Conservation (phyloP, 2,888 invertebrate species). For the Drosophila sordidula region DNA sequence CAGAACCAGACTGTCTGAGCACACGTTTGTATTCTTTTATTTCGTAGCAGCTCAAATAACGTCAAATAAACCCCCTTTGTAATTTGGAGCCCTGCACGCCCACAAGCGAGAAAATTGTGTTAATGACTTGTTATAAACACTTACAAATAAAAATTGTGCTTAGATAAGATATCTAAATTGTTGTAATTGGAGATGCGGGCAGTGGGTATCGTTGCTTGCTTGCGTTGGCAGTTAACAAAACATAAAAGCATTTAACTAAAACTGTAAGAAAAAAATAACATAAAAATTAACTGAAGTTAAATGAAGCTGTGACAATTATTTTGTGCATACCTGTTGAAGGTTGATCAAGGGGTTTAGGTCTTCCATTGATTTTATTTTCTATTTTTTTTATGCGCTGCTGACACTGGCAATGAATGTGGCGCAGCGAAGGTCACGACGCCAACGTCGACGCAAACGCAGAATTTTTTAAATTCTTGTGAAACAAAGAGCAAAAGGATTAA, state of each 20-base stretch:
- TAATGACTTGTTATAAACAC: constrained; percentile 20
- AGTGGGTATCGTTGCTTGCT: constrained; percentile 17
- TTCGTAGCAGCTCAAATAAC: constrained; percentile 5
- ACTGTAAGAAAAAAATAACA: constrained; percentile 47
- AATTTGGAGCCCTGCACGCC: not conserved
- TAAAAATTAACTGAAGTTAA: constrained; percentile 27
- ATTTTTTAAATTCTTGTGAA: constrained; percentile 33
- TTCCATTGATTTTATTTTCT: constrained; percentile 73
- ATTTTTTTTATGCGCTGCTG: constrained; percentile 25
- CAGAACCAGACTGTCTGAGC: not conserved
- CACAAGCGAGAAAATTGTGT: not conserved
- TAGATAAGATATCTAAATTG: constrained; percentile 28
- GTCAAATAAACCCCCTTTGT: not conserved
- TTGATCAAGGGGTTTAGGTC: constrained; percentile 76
- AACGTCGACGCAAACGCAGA: constrained; percentile 32
- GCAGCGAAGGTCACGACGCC: constrained; percentile 70
- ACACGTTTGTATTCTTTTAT: not conserved
- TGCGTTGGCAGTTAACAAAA: constrained; percentile 43
- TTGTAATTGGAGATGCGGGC: constrained; percentile 35
- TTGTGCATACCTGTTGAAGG: constrained; percentile 73
- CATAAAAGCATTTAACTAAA: constrained; percentile 49
- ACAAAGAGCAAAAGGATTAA: constrained; percentile 12
- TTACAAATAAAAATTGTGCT: constrained; percentile 41
- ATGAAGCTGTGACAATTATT: constrained; percentile 8
- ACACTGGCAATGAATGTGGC: constrained; percentile 64